Evolutionary conservation across 2,888 invertebrate genomes (phyloP).

Genomic region (Hyppa rectilinea): DNA sequence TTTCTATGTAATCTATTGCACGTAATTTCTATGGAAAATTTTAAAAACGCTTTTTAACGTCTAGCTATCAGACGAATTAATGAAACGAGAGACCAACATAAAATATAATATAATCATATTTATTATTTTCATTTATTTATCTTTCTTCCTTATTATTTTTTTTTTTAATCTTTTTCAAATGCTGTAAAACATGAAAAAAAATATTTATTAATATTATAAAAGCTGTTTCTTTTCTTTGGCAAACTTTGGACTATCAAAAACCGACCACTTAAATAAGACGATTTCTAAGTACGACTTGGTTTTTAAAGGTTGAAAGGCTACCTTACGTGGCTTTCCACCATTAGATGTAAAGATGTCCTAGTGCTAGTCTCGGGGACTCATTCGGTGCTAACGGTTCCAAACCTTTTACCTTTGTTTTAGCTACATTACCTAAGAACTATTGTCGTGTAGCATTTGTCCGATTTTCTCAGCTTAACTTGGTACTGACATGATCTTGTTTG

Average conservation of each 20-base stretch:
- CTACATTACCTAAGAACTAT: not conserved
- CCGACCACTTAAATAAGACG: not conserved
- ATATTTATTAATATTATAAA: too few relatives aligned
- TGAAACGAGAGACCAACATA: too few relatives aligned
- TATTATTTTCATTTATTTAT: too few relatives aligned
- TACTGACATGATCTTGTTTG: not conserved
- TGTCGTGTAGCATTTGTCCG: not conserved
- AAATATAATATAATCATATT: too few relatives aligned
- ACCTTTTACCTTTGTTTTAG: slow-evolving; percentile 16
- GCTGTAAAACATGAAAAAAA: too few relatives aligned
- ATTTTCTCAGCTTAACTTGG: not conserved
- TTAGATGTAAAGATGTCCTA: slow-evolving; percentile 13
- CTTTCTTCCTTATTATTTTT: too few relatives aligned
- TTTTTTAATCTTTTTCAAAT: too few relatives aligned
- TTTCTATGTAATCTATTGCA: too few relatives aligned
- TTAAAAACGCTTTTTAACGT: not conserved
- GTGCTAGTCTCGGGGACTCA: slow-evolving; percentile 14
- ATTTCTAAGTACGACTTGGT: not conserved
- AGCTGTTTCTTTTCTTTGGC: not conserved
- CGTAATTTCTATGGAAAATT: not conserved
- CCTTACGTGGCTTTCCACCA: slow-evolving; percentile 9
- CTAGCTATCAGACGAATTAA: too few relatives aligned
- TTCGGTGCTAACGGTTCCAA: slow-evolving; percentile 22
- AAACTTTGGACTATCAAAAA: not conserved
- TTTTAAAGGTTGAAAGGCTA: not conserved